Evolutionary conservation across 2,888 invertebrate species (phyloP).

Genomic region (Drosophila subquinaria): DNA sequence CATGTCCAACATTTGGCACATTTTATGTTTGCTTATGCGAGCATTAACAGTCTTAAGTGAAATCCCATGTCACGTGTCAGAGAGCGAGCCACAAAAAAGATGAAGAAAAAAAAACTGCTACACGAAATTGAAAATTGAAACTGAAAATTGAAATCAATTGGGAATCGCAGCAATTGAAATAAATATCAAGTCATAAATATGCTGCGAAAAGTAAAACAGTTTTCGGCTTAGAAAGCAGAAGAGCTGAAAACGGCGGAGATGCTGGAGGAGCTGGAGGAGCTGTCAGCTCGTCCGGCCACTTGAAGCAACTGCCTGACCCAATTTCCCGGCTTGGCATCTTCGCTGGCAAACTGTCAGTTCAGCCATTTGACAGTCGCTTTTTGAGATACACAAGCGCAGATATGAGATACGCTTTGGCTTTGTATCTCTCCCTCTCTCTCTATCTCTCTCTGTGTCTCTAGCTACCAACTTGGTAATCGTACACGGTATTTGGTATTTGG

Average conservation of each 20-base stretch:
- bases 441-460: constrained; percentile 24
- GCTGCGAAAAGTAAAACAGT: constrained; percentile 49
- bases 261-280: constrained; percentile 11
- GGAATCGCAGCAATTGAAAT: constrained; percentile 69
- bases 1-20: constrained; percentile 79
- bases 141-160: constrained; percentile 73
- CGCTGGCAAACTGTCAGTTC: constrained; percentile 78
- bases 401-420: constrained; percentile 71
- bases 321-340: constrained; percentile 54
- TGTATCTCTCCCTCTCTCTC: constrained; percentile 40
- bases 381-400: constrained; percentile 75
- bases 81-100: constrained; percentile 40
- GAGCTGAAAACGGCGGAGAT: constrained; percentile 33
- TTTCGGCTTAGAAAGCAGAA: constrained; percentile 76
- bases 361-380: constrained; percentile 80
- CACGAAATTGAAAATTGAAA: constrained; percentile 46
- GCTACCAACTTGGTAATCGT: constrained; percentile 18
- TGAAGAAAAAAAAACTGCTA: constrained; percentile 11
- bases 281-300: constrained; percentile 54
- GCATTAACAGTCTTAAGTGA: constrained; percentile 83
- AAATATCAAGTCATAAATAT: constrained; percentile 70
- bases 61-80: constrained; percentile 85
- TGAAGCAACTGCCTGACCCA: constrained; percentile 66
- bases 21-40: constrained; percentile 74
- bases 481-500: neutral